These are phyloP conservation scores for Tiliacea aurago DNA, from an alignment of 2,888 invertebrate species.

Conservation along the genomic window DNA sequence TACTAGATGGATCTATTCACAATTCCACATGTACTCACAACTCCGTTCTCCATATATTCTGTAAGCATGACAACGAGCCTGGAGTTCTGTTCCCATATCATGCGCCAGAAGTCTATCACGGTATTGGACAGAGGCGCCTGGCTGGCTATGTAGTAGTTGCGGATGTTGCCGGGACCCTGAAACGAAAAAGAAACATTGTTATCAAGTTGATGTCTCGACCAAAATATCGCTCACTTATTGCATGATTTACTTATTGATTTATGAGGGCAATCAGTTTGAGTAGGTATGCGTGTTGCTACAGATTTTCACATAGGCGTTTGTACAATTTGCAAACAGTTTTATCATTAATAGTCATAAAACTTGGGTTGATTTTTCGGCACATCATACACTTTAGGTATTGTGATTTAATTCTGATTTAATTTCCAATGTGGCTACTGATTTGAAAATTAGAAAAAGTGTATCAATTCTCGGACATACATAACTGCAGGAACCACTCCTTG, in stretches of 20 bases:
- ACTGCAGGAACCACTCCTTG: not conserved
- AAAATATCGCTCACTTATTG: not conserved
- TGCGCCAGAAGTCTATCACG: slow-evolving; percentile 97
- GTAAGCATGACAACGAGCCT: slow-evolving; percentile 97
- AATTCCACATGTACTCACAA: slow-evolving; percentile 88
- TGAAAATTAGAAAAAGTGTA: not conserved
- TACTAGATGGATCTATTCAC: slow-evolving; percentile 7
- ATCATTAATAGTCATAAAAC: not conserved
- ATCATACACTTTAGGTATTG: not conserved
- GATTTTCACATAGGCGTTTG: slow-evolving; percentile 10
- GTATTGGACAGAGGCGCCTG: slow-evolving; percentile 97
- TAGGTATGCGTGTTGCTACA: not conserved
- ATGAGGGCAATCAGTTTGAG: slow-evolving; percentile 6
- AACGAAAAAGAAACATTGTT: slow-evolving; percentile 48
- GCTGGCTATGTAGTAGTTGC: slow-evolving; percentile 97
- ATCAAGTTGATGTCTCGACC: not conserved
- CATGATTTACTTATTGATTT: not conserved
- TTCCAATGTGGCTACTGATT: not conserved
- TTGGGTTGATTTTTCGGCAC: not conserved
- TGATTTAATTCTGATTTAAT: not conserved
- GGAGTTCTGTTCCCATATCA: slow-evolving; percentile 98
- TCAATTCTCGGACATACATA: no score
- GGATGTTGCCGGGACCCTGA: slow-evolving; percentile 96
- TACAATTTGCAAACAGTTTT: not conserved
- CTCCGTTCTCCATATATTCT: slow-evolving; percentile 96